Percentiles rank a stretch among this genome's conserved stretches.
These are phyloP conservation scores for Eleutherodactylus coqui DNA, from an alignment of 2,797 vertebrate genomes.

Conservation along the genomic window DNA sequence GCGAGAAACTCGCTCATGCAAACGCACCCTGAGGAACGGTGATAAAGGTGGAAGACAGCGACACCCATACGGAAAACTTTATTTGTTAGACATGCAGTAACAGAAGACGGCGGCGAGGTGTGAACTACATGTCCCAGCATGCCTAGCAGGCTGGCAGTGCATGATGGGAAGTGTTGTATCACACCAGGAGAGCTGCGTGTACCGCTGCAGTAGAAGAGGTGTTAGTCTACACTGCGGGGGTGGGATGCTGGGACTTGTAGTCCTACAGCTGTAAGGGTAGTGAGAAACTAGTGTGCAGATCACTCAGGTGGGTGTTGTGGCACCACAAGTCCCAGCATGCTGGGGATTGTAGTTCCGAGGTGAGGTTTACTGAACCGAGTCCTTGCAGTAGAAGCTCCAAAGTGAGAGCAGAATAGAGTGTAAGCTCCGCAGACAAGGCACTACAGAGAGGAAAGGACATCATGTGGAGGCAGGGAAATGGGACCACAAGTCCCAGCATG, in stretches of 20 bases:
- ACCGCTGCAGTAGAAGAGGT: too few species aligned
- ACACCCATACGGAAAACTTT: slow-evolving; percentile 6
- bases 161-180: not conserved
- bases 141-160: too few species aligned
- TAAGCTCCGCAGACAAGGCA: not conserved
- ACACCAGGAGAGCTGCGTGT: not conserved
- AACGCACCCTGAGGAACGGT: not conserved
- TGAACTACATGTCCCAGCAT: not conserved
- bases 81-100: not conserved
- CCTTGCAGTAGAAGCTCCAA: not conserved
- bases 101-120: not conserved
- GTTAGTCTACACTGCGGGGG: not conserved
- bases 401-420: not conserved
- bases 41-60: not conserved
- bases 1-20: too few species aligned
- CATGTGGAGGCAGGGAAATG: not conserved
- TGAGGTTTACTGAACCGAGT: not conserved
- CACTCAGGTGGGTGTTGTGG: too few species aligned
- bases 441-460: not conserved
- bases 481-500: not conserved
- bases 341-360: not conserved
- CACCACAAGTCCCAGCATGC: not conserved
- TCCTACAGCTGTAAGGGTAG: not conserved
- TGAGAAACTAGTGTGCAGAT: too few species aligned
- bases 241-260: not conserved